These are phyloP conservation scores for Hippocampus comes DNA, from an alignment of 2,113 vertebrate genomes.

Conservation along the genomic window DNA sequence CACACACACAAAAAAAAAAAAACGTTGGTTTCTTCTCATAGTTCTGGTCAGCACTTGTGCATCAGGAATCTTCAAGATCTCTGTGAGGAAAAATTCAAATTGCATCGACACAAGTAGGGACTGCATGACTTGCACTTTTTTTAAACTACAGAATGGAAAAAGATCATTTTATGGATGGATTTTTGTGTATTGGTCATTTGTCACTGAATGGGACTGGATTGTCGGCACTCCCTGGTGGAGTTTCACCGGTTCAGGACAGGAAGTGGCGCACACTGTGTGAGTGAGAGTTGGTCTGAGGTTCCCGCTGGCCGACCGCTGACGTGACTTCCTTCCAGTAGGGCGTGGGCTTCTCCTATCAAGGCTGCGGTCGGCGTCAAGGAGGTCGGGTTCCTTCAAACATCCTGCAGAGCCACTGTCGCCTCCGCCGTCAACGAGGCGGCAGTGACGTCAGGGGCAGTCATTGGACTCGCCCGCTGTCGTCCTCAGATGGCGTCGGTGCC, in stretches of 20 bases:
- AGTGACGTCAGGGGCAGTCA: no score
- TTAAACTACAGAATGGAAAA: no score
- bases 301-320: slow-evolving; percentile 4
- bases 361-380: background rate
- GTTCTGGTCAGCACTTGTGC: no score
- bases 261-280: slow-evolving; percentile 30
- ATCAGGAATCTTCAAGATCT: no score
- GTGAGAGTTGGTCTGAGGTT: slow-evolving; percentile 28
- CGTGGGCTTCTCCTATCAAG: slow-evolving; percentile 1
- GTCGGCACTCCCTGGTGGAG: background rate
- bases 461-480: background rate
- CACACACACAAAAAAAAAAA: no score
- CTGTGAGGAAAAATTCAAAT: no score
- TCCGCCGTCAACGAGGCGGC: background rate
- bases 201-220: background rate
- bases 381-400: slow-evolving; percentile 6
- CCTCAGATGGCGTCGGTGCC: background rate
- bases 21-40: no score
- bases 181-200: background rate
- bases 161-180: background rate
- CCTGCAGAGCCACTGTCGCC: background rate
- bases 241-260: slow-evolving; percentile 14
- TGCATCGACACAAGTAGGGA: no score
- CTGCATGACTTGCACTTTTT: no score
- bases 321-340: slow-evolving; percentile 27